Evolutionary conservation across 1,140 invertebrate species (phyloP).

Genomic region (Metopolophium dirhodum): DNA sequence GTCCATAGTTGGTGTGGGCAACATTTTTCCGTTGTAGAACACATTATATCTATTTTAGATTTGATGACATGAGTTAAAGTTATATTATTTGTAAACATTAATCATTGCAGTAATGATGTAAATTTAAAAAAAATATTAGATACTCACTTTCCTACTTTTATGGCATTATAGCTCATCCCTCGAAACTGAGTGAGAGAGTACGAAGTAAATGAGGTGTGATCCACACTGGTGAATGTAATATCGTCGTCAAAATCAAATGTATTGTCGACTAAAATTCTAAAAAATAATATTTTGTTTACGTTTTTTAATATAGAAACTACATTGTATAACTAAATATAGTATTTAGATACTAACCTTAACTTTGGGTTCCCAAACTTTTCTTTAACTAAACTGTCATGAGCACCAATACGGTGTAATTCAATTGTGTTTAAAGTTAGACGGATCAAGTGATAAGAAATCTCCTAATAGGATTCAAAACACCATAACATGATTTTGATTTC

Average conservation of each 20-base stretch:
- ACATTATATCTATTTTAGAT: not conserved
- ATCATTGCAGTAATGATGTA: not conserved
- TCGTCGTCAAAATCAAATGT: not conserved
- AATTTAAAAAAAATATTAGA: not conserved
- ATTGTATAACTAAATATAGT: not conserved
- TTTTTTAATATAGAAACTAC: not conserved
- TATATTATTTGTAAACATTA: not conserved
- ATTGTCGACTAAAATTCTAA: not conserved
- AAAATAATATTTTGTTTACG: not conserved
- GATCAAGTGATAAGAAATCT: conserved; percentile 26
- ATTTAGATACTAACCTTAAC: not conserved
- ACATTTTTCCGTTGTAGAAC: not conserved
- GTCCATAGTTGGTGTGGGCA: not conserved
- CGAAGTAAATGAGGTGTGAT: not conserved
- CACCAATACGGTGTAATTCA: not conserved
- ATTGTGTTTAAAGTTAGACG: not conserved
- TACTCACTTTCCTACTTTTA: not conserved
- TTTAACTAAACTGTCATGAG: conserved; percentile 25
- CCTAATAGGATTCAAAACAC: not conserved
- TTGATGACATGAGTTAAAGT: not conserved
- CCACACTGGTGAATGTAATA: not conserved
- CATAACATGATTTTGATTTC: too few species aligned
- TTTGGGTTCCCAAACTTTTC: conserved; percentile 38
- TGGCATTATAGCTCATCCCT: not conserved
- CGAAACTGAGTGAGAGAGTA: not conserved